Conservation (phyloP, 1,140 invertebrate species). For the Drosophila lacertosa region DNA sequence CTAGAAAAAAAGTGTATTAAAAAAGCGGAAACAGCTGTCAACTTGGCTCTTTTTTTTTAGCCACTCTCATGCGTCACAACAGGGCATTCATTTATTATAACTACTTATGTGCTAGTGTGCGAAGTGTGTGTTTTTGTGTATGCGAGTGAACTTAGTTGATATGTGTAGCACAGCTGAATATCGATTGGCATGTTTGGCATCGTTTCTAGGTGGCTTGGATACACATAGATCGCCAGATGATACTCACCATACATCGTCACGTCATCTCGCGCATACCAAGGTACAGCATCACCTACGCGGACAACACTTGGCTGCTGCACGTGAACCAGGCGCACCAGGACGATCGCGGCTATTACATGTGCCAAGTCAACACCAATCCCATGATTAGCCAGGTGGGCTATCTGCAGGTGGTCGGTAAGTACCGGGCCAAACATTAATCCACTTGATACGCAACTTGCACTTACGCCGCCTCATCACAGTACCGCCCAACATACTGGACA, state of each 20-base stretch:
- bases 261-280: constrained; percentile 94
- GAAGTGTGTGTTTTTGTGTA: constrained; percentile 2
- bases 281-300: constrained; percentile 95
- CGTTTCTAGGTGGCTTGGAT: constrained; percentile 93
- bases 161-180: constrained; percentile 24
- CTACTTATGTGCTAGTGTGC: constrained; percentile 29
- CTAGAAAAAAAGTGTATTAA: constrained; percentile 70
- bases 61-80: constrained; percentile 58
- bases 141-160: constrained; percentile 13
- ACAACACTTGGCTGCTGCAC: constrained; percentile 95
- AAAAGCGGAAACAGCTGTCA: constrained; percentile 82
- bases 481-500: constrained; percentile 94
- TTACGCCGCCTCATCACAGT: constrained; percentile 85
- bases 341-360: constrained; percentile 96
- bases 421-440: not conserved
- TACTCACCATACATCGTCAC: constrained; percentile 95
- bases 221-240: constrained; percentile 97
- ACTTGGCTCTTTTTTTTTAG: constrained; percentile 41
- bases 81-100: constrained; percentile 74
- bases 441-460: not conserved
- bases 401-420: constrained; percentile 96
- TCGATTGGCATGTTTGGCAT: constrained; percentile 36
- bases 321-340: constrained; percentile 94
- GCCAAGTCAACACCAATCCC: constrained; percentile 97
- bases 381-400: constrained; percentile 98